Base-by-base conservation (phyloP, 2,113 vertebrate genomes). In the Callipepla californica region DNA sequence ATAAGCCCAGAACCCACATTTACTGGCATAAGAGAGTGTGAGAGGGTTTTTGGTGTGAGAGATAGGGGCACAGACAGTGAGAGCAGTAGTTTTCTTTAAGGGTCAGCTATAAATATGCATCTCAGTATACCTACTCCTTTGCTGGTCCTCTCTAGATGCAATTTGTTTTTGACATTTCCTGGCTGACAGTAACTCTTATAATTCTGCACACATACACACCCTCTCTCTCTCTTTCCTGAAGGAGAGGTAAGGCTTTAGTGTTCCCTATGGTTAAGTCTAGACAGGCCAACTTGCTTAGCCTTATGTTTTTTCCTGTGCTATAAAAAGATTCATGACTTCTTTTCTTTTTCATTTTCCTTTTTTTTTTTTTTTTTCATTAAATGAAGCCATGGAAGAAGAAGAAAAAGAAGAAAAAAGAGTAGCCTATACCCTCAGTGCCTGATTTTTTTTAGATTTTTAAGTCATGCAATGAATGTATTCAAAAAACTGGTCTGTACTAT, bases 151-250 rank as follows among this genome's bases (percentile, higher is more conserved):
- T 75, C 62, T 68, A 83, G 63, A 80, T 40, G 26, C 4, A 76
- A 40, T 85, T 85, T 77, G 69, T 45, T 76, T 91, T 77, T 80
- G 75, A 85, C 47, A 45, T 88, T 76, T 59, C 40, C 58, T 57
- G 80, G 26, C 51, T 80, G 45, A 26, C 22, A 50, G 45, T 50
- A 48, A 30, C 57, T 59, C 19, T 80, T 48, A 69, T 25, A 45
- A 85, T 80, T 80, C 42, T 57, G 32, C 59, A 67, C 53, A 50
- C 10, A 44, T 9, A n/a, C 53, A 13, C 23, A 6, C 17, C 14
- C 23, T 34, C 32, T 42, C 23, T 26, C 11, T 8, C 11, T 28
- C 20, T 16, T 68, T 80, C 34, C 66, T 85, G 65, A 57, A 85
- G 70, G 9, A 77, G 53, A 77, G 42, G 80, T 73, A 72, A 32